Evolutionary conservation across 2,888 invertebrate species (phyloP).

Genomic region (Amblyjoppa fuscipennis): DNA sequence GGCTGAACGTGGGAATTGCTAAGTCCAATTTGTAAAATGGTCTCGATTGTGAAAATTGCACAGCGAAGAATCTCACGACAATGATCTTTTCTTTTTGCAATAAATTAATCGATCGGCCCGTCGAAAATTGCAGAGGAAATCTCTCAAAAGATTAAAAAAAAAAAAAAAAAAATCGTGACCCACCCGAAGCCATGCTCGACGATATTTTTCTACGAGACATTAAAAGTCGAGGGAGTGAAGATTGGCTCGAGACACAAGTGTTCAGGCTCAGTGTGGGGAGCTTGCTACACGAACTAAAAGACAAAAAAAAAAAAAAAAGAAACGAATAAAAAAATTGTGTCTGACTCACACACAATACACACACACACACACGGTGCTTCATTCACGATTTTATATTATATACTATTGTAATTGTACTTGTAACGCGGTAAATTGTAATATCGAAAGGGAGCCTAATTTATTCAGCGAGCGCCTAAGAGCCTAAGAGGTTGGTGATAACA

Average conservation of each 20-base stretch:
- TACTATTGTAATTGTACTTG: slow-evolving; percentile 46
- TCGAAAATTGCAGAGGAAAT: slow-evolving; percentile 25
- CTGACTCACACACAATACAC: slow-evolving; percentile 63
- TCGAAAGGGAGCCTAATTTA: slow-evolving; percentile 52
- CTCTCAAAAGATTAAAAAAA: background rate
- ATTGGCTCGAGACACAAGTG: slow-evolving; percentile 32
- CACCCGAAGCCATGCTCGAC: slow-evolving; percentile 32
- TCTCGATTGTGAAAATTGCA: background rate
- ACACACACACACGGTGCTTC: slow-evolving; percentile 73
- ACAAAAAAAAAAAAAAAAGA: slow-evolving; percentile 31
- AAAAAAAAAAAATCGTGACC: background rate
- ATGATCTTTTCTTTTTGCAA: slow-evolving; percentile 22
- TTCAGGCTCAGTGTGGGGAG: slow-evolving; percentile 27
- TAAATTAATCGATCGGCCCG: background rate
- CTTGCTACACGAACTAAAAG: slow-evolving; percentile 16
- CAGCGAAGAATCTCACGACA: background rate
- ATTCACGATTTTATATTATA: slow-evolving; percentile 75
- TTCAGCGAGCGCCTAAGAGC: slow-evolving; percentile 37
- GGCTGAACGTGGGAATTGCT: background rate
- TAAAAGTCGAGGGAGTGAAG: slow-evolving; percentile 20
- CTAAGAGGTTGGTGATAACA: slow-evolving; percentile 25
- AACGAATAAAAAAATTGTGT: slow-evolving; percentile 43
- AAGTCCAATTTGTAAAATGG: background rate
- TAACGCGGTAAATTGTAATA: slow-evolving; percentile 36
- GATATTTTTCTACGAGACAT: slow-evolving; percentile 63